phyloP scores from a whole-genome alignment of 2,797 vertebrate genomes.

The Acridotheres tristis region DNA sequence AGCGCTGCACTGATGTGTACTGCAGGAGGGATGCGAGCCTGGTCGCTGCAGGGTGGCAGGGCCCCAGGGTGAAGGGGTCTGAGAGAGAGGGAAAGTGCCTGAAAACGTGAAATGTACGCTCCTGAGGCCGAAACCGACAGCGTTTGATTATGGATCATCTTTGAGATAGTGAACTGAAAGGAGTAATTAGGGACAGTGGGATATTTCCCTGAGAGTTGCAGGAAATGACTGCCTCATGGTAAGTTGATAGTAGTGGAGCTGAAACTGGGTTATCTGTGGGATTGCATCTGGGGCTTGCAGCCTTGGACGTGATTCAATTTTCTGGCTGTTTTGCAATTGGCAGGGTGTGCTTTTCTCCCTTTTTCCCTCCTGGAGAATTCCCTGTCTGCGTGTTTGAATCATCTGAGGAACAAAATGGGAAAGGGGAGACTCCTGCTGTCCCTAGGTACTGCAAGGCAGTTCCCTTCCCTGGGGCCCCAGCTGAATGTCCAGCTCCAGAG shows the following conservation, averaged over 20 bases:
- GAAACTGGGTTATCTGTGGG: slow-evolving; percentile 65
- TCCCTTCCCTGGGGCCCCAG: not conserved
- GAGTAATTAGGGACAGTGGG: slow-evolving; percentile 60
- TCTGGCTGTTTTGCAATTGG: slow-evolving; percentile 43
- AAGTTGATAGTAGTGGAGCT: slow-evolving; percentile 64
- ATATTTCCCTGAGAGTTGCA: slow-evolving; percentile 51
- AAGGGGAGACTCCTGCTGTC: not conserved
- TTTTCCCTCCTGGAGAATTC: slow-evolving; percentile 35
- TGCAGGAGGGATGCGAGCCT: not conserved
- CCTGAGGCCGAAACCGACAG: not conserved
- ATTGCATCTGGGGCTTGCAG: slow-evolving; percentile 59
- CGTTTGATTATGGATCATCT: not conserved
- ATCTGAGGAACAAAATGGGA: not conserved
- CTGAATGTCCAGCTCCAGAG: not conserved
- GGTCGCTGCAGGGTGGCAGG: fast-evolving
- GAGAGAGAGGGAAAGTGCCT: not conserved
- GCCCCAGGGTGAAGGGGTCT: not conserved
- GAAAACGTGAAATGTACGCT: not conserved
- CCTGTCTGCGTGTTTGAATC: not conserved
- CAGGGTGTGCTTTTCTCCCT: slow-evolving; percentile 26
- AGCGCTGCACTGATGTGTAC: fast-evolving
- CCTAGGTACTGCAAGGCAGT: not conserved
- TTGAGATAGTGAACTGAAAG: not conserved
- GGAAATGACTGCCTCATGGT: slow-evolving; percentile 57
- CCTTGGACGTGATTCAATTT: slow-evolving; percentile 54